Evolutionary conservation across 2,888 invertebrate genomes (phyloP).

Genomic region (Scaptomyza caliginosa): DNA sequence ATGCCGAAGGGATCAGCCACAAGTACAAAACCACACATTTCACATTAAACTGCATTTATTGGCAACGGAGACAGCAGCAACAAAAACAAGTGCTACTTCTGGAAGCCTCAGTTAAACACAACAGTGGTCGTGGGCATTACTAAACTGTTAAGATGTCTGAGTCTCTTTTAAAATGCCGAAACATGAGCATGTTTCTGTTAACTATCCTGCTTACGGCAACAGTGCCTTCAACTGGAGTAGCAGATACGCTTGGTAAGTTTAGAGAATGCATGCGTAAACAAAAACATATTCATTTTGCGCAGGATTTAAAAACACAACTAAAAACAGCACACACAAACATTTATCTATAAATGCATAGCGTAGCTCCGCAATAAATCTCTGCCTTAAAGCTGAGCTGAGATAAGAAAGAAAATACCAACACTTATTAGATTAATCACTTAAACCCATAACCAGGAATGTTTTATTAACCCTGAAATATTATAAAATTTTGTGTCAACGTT

Average conservation of each 20-base stretch:
- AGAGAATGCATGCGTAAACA: too few species aligned
- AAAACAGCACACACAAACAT: too few species aligned
- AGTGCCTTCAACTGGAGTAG: conserved; percentile 5
- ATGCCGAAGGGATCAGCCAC: not conserved
- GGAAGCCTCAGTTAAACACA: not conserved
- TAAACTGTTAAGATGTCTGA: conserved; percentile 1
- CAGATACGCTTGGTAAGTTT: conserved; percentile 34
- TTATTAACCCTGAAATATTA: too few species aligned
- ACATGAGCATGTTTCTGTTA: conserved; percentile 12
- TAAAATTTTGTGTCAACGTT: too few species aligned
- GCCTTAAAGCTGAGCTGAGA: too few species aligned
- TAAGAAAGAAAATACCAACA: too few species aligned
- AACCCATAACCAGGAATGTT: too few species aligned
- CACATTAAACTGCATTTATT: not conserved
- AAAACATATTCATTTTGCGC: too few species aligned
- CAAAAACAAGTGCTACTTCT: not conserved
- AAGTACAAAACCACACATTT: not conserved
- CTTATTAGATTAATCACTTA: too few species aligned
- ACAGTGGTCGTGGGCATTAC: not conserved
- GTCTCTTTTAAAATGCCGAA: not conserved
- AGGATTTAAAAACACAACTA: too few species aligned
- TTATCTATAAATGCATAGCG: too few species aligned
- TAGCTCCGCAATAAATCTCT: too few species aligned
- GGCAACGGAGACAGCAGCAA: not conserved
- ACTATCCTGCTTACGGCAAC: conserved; percentile 1